Percentiles rank a stretch among this genome's conserved stretches.
phyloP scores from a whole-genome alignment of 1,140 invertebrate genomes.

The Rhyacophila brunnea region DNA sequence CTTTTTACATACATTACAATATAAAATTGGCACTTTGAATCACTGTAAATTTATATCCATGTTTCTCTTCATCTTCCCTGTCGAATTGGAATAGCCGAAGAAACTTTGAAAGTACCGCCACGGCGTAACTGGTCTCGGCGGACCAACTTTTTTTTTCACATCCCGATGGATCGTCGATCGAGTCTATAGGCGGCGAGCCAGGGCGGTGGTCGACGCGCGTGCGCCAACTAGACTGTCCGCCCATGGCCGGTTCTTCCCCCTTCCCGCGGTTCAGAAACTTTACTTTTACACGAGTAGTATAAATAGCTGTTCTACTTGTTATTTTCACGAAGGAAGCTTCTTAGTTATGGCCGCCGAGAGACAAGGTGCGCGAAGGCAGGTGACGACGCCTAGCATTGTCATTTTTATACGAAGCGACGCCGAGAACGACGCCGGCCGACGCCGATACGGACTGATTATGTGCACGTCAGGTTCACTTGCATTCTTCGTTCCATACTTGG shows the following conservation, averaged over 20 bases:
- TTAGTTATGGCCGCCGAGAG: constrained; percentile 22
- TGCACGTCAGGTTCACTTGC: no score
- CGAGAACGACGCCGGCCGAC: not conserved
- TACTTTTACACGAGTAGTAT: constrained; percentile 31
- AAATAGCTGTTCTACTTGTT: constrained; percentile 37
- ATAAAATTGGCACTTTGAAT: no score
- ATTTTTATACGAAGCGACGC: not conserved
- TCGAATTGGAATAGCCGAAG: no score
- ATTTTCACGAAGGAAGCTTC: constrained; percentile 34
- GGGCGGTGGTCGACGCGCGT: constrained; percentile 38
- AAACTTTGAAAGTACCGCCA: no score
- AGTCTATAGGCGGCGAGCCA: constrained; percentile 30
- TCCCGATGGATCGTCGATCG: no score
- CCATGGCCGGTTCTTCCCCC: constrained; percentile 3
- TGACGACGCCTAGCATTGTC: constrained; percentile 1
- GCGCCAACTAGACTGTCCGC: constrained; percentile 23
- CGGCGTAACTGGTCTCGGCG: no score
- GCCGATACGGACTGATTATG: no score
- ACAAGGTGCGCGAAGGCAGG: constrained; percentile 27
- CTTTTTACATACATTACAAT: no score
- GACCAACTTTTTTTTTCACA: no score
- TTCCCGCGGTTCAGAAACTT: not conserved
- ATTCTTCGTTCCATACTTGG: no score
- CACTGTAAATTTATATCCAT: no score
- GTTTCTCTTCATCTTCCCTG: no score